A percentile compares a stretch with the other conserved stretches of the same genome.
These are phyloP conservation scores for Rhagoletis pomonella DNA, from an alignment of 1,140 invertebrate genomes.

Conservation along the genomic window DNA sequence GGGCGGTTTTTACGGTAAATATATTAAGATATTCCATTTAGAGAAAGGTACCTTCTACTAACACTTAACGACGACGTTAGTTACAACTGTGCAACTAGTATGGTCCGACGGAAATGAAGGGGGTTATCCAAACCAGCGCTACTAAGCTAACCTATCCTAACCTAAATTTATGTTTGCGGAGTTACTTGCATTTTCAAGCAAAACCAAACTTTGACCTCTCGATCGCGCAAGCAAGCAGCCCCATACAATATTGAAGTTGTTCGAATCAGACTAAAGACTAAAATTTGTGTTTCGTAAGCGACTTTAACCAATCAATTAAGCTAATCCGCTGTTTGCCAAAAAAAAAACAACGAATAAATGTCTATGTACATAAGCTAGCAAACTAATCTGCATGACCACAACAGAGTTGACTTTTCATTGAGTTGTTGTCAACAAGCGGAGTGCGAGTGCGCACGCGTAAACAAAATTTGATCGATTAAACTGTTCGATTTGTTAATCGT, in stretches of 20 bases:
- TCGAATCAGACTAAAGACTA: slow-evolving; percentile 10
- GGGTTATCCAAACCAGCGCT: too few relatives aligned
- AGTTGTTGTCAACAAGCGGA: background rate
- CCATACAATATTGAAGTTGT: background rate
- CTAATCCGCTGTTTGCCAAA: background rate
- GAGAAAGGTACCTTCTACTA: too few relatives aligned
- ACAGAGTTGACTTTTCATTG: background rate
- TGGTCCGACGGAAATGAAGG: too few relatives aligned
- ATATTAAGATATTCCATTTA: too few relatives aligned
- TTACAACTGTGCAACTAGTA: too few relatives aligned
- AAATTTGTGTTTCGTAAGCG: background rate
- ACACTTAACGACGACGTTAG: too few relatives aligned
- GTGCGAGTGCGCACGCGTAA: background rate
- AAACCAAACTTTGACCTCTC: background rate
- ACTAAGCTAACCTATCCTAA: too few relatives aligned
- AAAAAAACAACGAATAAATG: too few relatives aligned
- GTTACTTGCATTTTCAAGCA: too few relatives aligned
- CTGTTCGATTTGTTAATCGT: slow-evolving; percentile 30
- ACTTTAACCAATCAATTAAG: slow-evolving; percentile 9
- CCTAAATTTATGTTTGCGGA: too few relatives aligned
- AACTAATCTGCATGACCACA: slow-evolving; percentile 21
- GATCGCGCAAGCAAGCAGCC: background rate
- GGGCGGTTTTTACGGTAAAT: too few relatives aligned
- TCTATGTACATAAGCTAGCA: background rate
- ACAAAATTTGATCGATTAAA: slow-evolving; percentile 49